Evolutionary conservation across 2,113 vertebrate species (phyloP), one percentile per base, ranked within the genome.

Genomic region (Talpa occidentalis): DNA sequence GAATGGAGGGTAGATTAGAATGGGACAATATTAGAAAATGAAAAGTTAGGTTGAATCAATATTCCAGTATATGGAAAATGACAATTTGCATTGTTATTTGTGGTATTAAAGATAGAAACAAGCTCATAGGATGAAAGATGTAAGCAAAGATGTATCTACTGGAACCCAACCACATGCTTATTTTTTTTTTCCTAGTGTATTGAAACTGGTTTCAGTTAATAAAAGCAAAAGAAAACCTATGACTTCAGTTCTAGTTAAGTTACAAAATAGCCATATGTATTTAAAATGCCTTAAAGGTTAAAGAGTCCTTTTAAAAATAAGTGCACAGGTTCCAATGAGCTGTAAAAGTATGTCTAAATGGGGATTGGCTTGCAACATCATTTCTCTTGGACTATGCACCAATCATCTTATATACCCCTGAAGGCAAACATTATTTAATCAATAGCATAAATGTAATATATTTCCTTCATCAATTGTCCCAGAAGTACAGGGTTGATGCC

Each of bases 161-260:
- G 11, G 70, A 78, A 2, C 69, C 60, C 28, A 86, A 19, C 3
- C 3, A 14, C 0, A 12, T 32, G 5, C 5, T 47, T 8, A 35
- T 67, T 85, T 79, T 47, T 67, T 85, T 79, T 47, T 24, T 2
- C 12, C 35, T 80, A 59, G 11, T 26, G 9, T 47, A 37, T 15
- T 77, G 32, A 83, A 91, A 79, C 66, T 66, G 11, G 8, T 60
- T 84, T 80, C 37, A 37, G 26, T 59, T 54, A 47, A 10, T 74
- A 37, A 66, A 22, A 60, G 7, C 44, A 80, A 95, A 89, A 87
- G 9, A 17, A 83, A 72, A 42, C 4, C 2, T 26, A 40, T 37
- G 24, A 89, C 32, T 94, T 74, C 77, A 93, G n/a, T 37, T 87
- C 42, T 80, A 49, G 7, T 83, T 40, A 88, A 67, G 28, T 32